Evolutionary conservation across 2,797 vertebrate species (phyloP), one percentile per base, ranked within the genome.

Genomic region (Sciurus carolinensis): DNA sequence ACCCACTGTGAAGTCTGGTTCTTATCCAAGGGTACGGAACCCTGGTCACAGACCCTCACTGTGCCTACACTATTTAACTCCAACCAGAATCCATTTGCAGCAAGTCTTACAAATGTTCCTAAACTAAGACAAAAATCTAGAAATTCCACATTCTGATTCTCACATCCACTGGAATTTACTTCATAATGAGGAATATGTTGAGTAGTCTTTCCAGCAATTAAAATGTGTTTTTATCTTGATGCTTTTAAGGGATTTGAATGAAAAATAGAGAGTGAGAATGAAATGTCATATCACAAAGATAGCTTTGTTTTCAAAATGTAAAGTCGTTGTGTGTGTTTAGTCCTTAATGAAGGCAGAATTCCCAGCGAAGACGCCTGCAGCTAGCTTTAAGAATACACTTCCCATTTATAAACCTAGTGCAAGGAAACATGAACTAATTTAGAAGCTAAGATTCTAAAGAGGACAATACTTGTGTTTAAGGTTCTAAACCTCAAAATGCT

Each of bases 231-330:
- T 66, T 36, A 7, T 94, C 82, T 59, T 77, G 50, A 90, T 57
- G 59, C 71, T 73, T 91, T 91, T 86, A 72, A 91, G 83, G 36
- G 75, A 96, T 75, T 75, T 83, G 72, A 90, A 93, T 83, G 86
- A 89, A 94, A 92, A 86, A n/a, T 4, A 42, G 33, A 95, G 79
- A 28, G 72, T 8, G 52, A 86, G 85, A 80, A 95, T 7, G 47
- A 47, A 93, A 85, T 44, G 24, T 39, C 62, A 42, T 8, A n/a
- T 50, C 77, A 95, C 88, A 96, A 88, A 85, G 72, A 42, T 10
- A 30, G 42, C 84, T 95, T 73, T 97, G 87, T 94, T 87, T 76
- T 67, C 77, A 77, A 91, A 59, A 90, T 67, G 28, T 81, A 42
- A 30, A 87, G 47, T 36, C 91, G 85, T 54, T 71, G 17, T 12